Percentiles rank a stretch among this genome's conserved stretches.
These are phyloP conservation scores for Alosa sapidissima DNA, from an alignment of 2,797 vertebrate genomes.

Conservation along the genomic window DNA sequence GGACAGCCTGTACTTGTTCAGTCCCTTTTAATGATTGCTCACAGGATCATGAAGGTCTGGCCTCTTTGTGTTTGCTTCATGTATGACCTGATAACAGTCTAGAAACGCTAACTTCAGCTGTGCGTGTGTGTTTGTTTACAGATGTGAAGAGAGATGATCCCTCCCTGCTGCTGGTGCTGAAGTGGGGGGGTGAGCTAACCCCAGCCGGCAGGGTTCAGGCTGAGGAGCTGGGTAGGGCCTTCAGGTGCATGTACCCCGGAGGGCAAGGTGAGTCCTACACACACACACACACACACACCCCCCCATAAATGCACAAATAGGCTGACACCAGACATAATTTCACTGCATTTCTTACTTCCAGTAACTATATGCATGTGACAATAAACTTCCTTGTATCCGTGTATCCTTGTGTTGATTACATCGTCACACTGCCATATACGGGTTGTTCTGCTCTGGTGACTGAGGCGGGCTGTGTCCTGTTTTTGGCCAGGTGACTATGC, in stretches of 20 bases:
- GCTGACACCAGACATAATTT: no score
- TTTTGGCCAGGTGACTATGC: constrained; percentile 81
- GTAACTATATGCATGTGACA: no score
- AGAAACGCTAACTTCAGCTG: neutral
- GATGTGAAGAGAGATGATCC: constrained; percentile 83
- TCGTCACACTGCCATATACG: neutral
- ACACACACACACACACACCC: neutral
- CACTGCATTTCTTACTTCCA: no score
- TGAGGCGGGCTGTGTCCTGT: neutral
- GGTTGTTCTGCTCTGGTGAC: neutral
- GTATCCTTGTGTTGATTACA: no score
- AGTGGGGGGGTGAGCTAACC: constrained; percentile 89
- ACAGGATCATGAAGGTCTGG: neutral
- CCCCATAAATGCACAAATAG: no score
- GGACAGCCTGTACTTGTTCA: neutral
- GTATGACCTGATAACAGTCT: neutral
- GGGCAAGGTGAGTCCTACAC: constrained; percentile 80
- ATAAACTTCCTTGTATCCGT: no score
- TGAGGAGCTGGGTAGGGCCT: constrained; percentile 86
- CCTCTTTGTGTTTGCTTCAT: neutral
- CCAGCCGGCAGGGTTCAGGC: constrained; percentile 88
- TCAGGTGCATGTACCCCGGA: constrained; percentile 90
- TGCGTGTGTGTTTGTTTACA: constrained; percentile 53
- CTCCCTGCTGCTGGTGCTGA: constrained; percentile 84
- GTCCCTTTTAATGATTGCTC: neutral